These are phyloP conservation scores for Papilio polyxenes DNA, from an alignment of 1,140 invertebrate species.

Conservation along the genomic window DNA sequence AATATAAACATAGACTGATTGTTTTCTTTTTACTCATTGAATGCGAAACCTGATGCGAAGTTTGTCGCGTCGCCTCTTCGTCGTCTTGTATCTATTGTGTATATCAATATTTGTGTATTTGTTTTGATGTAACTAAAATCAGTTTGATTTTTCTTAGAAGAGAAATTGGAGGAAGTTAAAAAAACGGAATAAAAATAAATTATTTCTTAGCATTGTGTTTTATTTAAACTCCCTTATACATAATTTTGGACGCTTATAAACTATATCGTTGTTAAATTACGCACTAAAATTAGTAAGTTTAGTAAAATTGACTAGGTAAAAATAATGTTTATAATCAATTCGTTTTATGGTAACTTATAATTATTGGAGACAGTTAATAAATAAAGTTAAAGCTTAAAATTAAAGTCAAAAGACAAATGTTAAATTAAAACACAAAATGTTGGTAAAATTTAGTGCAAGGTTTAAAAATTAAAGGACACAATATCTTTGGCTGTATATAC, in stretches of 20 bases:
- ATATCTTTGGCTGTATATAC: slow-evolving; percentile 41
- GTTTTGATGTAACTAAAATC: slow-evolving; percentile 77
- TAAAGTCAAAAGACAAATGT: slow-evolving; percentile 35
- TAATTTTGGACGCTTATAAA: slow-evolving; percentile 39
- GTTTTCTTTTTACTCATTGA: slow-evolving; percentile 43
- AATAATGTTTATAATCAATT: slow-evolving; percentile 36
- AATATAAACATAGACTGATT: slow-evolving; percentile 53
- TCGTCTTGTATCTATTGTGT: slow-evolving; percentile 68
- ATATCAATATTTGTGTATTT: slow-evolving; percentile 74
- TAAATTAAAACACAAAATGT: slow-evolving; percentile 3
- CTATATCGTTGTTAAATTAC: slow-evolving; percentile 25
- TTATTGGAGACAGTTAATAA: slow-evolving; percentile 35
- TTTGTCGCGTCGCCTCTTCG: slow-evolving; percentile 64
- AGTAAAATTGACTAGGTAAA: slow-evolving; percentile 51
- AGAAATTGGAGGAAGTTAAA: slow-evolving; percentile 76
- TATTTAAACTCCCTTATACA: slow-evolving; percentile 54
- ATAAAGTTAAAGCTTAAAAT: slow-evolving; percentile 45
- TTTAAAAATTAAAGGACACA: slow-evolving; percentile 24
- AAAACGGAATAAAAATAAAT: slow-evolving; percentile 79
- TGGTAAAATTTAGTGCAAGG: slow-evolving; percentile 15
- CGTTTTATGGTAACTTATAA: slow-evolving; percentile 46
- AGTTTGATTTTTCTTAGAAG: slow-evolving; percentile 79
- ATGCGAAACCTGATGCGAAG: slow-evolving; percentile 46
- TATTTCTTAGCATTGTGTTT: slow-evolving; percentile 77
- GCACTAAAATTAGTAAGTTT: slow-evolving; percentile 36